A percentile compares a stretch with the other conserved stretches of the same genome.
These are phyloP conservation scores for Cnemophilus loriae DNA, from an alignment of 2,113 vertebrate species.

Conservation along the genomic window DNA sequence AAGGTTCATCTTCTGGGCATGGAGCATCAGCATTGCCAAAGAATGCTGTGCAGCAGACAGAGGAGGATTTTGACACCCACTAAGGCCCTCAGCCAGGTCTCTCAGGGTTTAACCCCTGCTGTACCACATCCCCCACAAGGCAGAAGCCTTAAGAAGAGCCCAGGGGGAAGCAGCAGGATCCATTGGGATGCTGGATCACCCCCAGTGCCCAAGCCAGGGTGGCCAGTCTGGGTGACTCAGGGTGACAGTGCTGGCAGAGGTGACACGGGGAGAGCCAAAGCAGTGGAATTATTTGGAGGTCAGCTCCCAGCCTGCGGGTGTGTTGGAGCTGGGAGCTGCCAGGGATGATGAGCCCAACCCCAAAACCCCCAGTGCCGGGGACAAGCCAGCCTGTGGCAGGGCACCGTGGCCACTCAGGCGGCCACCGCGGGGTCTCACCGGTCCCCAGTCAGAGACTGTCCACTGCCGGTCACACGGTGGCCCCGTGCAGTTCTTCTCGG, in stretches of 20 bases:
- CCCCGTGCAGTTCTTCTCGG: constrained; percentile 88
- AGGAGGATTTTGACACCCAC: neutral
- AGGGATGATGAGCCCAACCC: neutral
- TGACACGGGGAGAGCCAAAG: neutral
- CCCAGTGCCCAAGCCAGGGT: accelerated
- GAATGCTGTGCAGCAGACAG: neutral
- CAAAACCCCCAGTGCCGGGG: neutral
- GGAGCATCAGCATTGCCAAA: neutral
- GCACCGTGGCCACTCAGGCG: accelerated
- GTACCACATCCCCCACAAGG: neutral
- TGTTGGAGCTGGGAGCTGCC: neutral
- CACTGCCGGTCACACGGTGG: constrained; percentile 92
- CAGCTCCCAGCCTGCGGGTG: accelerated
- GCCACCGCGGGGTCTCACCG: constrained; percentile 72
- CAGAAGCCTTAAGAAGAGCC: neutral
- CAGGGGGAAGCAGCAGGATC: neutral
- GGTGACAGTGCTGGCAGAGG: accelerated
- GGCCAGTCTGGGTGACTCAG: neutral
- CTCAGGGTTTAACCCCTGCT: neutral
- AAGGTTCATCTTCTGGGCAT: neutral
- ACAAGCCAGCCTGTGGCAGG: neutral
- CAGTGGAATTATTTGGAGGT: accelerated
- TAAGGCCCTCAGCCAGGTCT: neutral
- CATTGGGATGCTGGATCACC: neutral
- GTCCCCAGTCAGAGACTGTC: constrained; percentile 95